Base-by-base conservation (phyloP, 2,888 invertebrate species). In the Boloria euphrosyne region DNA sequence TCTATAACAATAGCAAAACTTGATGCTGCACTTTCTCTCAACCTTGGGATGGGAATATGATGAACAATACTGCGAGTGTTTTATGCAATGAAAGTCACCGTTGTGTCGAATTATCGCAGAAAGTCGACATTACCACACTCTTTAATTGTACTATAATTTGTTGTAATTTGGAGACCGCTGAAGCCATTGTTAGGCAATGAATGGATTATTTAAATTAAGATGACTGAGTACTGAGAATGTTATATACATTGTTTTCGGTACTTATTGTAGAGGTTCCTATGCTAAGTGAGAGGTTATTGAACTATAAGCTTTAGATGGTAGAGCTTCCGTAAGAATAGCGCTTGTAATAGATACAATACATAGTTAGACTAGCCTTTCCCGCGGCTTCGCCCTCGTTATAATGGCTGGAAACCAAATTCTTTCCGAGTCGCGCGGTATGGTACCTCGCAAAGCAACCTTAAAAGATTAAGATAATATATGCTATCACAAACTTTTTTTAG, bases 21-120 rank as follows among this genome's bases (percentile, higher is more conserved):
- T 46, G 0, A 22, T n/a, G 55, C 64, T 67, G 72, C 69, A 78
- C 80, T 80, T 79, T 80, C 80, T 63, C 55, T 68, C 66, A 72
- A 44, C 74, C 68, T 70, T 80, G 80, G 78, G 80, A 79, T 80
- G 80, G 76, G 80, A 80, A 76, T 58, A 67, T 67, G 58, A 49
- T 75, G 77, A 82, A 86, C 85, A 86, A 84, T 85, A 83, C 80
- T 75, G 64, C 70, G 71, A 71, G 76, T 75, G 78, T 78, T 89
- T 87, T 87, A 87, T 86, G 87, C 83, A 89, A 89, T 69, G 87
- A 87, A 89, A 89, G 86, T 87, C 79, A 86, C 78, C 78, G 81
- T 83, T 81, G 75, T 66, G 69, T 51, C 62, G 63, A 68, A 65
- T 69, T 47, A 62, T 65, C 61, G 50, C 64, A 64, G 75, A 73